These are phyloP conservation scores for Muntiacus reevesi DNA, from an alignment of 2,113 vertebrate genomes.

Conservation along the genomic window DNA sequence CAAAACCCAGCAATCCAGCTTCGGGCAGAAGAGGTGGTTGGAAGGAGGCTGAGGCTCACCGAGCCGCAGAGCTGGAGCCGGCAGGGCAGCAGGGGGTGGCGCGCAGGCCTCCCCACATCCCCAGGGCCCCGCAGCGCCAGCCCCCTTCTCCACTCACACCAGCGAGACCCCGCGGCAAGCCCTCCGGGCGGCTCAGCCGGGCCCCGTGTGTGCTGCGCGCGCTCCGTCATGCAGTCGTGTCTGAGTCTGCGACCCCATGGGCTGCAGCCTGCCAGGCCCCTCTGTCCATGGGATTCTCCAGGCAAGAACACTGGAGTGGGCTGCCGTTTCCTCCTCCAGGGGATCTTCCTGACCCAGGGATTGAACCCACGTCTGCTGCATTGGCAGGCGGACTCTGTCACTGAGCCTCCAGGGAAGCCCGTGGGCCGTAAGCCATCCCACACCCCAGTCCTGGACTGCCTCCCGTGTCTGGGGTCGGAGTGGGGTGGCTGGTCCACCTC, in stretches of 20 bases:
- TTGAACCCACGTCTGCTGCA: not conserved
- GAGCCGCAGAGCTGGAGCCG: no score
- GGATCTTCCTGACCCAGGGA: not conserved
- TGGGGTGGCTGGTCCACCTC: no score
- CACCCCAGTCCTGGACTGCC: fast-evolving
- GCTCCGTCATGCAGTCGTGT: fast-evolving
- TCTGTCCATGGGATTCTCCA: not conserved
- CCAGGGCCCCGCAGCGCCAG: fast-evolving
- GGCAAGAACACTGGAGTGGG: not conserved
- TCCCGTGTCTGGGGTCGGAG: not conserved
- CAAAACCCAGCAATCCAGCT: not conserved
- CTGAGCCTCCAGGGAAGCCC: not conserved
- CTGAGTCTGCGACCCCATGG: not conserved
- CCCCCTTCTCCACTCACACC: not conserved
- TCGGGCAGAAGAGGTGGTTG: not conserved
- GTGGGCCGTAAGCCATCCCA: not conserved
- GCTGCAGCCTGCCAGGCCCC: not conserved
- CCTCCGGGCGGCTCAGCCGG: not conserved
- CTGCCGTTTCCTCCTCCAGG: not conserved
- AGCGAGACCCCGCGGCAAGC: not conserved
- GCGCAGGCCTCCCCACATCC: fast-evolving
- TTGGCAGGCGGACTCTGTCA: not conserved
- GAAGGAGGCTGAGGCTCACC: not conserved
- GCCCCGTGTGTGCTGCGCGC: no score
- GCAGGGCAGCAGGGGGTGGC: not conserved